Percentiles rank a stretch among this genome's conserved stretches.
Conservation (phyloP, 2,888 invertebrate genomes). For the Chymomyza caudatula region DNA sequence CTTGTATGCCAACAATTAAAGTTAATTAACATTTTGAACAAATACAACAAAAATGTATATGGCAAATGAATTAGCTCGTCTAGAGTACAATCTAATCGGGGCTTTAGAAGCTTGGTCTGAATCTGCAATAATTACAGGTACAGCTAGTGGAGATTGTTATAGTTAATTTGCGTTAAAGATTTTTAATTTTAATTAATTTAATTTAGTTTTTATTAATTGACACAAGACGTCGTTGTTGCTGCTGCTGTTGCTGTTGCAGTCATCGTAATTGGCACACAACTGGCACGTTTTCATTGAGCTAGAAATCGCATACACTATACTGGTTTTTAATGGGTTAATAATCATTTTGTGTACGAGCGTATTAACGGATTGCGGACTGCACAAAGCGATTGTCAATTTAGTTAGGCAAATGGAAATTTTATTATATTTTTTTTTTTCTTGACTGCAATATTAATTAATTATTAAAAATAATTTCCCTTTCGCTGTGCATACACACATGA, state of each 20-base stretch:
- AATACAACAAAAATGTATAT: constrained; percentile 11
- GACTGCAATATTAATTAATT: background rate
- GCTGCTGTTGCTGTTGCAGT: background rate
- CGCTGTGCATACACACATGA: background rate
- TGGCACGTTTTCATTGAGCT: constrained; percentile 54
- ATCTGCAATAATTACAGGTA: background rate
- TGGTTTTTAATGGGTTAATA: constrained; percentile 50
- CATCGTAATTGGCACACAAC: constrained; percentile 5
- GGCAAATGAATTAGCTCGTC: background rate
- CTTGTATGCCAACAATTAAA: constrained; percentile 74
- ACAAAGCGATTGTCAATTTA: background rate
- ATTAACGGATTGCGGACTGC: constrained; percentile 17
- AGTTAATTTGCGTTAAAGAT: background rate
- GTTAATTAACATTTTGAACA: constrained; percentile 66
- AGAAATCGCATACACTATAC: constrained; percentile 32
- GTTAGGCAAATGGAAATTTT: constrained; percentile 1
- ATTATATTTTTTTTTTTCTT: background rate
- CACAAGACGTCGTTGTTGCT: background rate
- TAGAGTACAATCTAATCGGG: background rate
- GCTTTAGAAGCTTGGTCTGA: background rate
- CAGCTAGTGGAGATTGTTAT: background rate
- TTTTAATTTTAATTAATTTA: constrained; percentile 23
- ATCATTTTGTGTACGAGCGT: constrained; percentile 26
- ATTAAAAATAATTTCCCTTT: constrained; percentile 1
- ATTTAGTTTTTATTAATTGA: constrained; percentile 27